A percentile compares a stretch with the other conserved stretches of the same genome.
Evolutionary conservation across 2,797 vertebrate genomes (phyloP).

Genomic region (Poecilia picta): DNA sequence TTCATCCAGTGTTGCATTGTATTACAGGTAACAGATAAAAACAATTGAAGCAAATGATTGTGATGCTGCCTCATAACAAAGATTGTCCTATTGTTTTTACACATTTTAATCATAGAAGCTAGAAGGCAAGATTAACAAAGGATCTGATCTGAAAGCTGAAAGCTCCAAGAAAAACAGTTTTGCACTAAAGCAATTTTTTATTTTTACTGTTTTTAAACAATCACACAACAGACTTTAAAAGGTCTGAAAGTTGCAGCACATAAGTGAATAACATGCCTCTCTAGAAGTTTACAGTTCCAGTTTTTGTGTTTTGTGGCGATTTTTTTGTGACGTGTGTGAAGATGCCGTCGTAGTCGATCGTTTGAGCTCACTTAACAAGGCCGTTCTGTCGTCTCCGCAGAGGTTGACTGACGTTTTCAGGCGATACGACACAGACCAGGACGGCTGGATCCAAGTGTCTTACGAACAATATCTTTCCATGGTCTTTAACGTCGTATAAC

Average conservation of each 20-base stretch:
- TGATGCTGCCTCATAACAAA: not conserved
- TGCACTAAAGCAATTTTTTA: not conserved
- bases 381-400: slow-evolving; percentile 70
- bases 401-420: slow-evolving; percentile 96
- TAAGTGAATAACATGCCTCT: not conserved
- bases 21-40: slow-evolving; percentile 86
- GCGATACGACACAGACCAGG: slow-evolving; percentile 95
- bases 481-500: slow-evolving; percentile 96
- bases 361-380: not conserved
- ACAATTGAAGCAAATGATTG: not conserved
- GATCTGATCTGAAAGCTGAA: not conserved
- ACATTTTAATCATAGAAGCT: not conserved
- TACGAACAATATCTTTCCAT: slow-evolving; percentile 99
- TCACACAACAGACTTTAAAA: not conserved
- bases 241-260: not conserved
- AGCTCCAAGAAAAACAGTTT: not conserved
- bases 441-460: slow-evolving; percentile 99
- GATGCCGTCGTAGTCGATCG: not conserved
- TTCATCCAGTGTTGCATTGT: slow-evolving; percentile 99
- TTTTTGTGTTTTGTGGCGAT: not conserved
- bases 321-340: not conserved
- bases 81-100: not conserved
- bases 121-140: not conserved
- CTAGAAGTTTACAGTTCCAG: not conserved
- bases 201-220: not conserved